A percentile compares a stretch with the other conserved stretches of the same genome.
Evolutionary conservation across 2,113 vertebrate species (phyloP).

Genomic region (Ctenodactylus gundi): DNA sequence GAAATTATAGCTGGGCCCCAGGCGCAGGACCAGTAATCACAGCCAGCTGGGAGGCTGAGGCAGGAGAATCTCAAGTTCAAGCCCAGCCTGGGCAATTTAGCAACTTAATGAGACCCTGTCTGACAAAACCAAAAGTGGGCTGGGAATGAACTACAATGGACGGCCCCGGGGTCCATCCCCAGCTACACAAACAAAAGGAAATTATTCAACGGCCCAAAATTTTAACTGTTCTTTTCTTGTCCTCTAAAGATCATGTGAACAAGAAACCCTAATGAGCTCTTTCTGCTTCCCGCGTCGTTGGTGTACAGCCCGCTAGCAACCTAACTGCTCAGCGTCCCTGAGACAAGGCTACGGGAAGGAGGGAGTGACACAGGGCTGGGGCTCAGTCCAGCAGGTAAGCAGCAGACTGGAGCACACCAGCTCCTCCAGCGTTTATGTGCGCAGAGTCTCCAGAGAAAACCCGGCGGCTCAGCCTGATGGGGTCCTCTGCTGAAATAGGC

Average conservation of each 20-base stretch:
- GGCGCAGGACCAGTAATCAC: too few species aligned
- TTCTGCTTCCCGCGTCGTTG: too few species aligned
- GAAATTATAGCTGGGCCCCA: too few species aligned
- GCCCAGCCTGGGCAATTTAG: too few species aligned
- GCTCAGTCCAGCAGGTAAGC: constrained; percentile 45
- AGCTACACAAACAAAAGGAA: too few species aligned
- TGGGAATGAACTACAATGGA: too few species aligned
- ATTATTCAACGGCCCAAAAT: not conserved
- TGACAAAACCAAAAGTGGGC: too few species aligned
- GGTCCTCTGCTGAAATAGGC: not conserved
- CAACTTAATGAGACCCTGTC: too few species aligned
- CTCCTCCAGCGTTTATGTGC: not conserved
- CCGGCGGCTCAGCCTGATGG: not conserved
- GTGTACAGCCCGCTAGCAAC: too few species aligned
- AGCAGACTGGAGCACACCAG: not conserved
- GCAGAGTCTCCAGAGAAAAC: not conserved
- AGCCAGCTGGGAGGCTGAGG: too few species aligned
- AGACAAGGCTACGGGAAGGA: not conserved
- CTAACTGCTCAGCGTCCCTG: not conserved
- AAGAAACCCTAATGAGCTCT: not conserved
- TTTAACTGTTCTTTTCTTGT: not conserved
- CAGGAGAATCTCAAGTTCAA: too few species aligned
- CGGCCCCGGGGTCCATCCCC: too few species aligned
- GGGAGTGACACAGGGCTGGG: not conserved
- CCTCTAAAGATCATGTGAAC: not conserved